Evolutionary conservation across 2,113 vertebrate genomes (phyloP).

Genomic region (Ciconia boyciana): DNA sequence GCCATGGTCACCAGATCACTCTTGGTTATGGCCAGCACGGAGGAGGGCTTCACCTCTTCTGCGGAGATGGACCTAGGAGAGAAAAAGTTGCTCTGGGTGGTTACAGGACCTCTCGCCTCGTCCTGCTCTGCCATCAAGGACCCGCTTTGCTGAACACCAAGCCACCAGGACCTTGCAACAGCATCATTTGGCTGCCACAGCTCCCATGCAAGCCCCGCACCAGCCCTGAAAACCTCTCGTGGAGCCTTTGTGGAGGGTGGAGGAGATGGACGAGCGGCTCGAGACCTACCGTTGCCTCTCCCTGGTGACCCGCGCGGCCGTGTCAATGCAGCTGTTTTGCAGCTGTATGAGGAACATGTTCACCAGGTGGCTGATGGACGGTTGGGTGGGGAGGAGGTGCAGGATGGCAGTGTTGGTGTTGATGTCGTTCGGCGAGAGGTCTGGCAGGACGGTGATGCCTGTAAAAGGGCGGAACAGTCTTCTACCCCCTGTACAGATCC

Average conservation of each 20-base stretch:
- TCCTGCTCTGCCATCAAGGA: not conserved
- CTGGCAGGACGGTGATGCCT: not conserved
- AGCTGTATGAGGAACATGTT: not conserved
- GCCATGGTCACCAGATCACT: slow-evolving; percentile 35
- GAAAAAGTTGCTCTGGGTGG: not conserved
- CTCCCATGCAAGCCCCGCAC: not conserved
- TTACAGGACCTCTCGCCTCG: not conserved
- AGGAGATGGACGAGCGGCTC: not conserved
- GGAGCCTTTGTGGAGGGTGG: too few relatives aligned
- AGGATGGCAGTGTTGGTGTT: not conserved
- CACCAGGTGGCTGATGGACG: not conserved
- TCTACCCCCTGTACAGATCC: not conserved
- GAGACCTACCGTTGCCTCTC: not conserved
- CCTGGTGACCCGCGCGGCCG: not conserved
- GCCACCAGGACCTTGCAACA: not conserved
- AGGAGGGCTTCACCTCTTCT: slow-evolving; percentile 13
- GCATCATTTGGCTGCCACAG: not conserved
- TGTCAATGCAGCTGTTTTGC: not conserved
- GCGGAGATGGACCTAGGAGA: not conserved
- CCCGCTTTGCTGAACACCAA: not conserved
- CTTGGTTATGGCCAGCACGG: not conserved
- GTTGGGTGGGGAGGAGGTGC: not conserved
- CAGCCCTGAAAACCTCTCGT: not conserved
- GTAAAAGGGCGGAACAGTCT: not conserved
- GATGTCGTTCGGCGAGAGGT: not conserved